Base-by-base conservation (phyloP, 2,888 invertebrate species). In the Willowsia nigromaculata region DNA sequence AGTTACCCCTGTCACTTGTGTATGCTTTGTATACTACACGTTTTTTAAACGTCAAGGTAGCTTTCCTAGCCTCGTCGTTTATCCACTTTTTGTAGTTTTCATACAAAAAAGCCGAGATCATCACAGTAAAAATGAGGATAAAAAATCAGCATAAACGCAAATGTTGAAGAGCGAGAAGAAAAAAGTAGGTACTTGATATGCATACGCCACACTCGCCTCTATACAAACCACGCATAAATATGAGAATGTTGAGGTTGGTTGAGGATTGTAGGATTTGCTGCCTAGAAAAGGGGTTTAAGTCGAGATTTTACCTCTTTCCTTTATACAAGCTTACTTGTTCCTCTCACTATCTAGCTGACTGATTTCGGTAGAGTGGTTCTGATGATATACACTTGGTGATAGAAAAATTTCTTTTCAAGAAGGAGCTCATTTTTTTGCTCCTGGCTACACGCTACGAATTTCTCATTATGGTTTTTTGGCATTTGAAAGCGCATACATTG, bases 191-290 rank as follows among this genome's bases (percentile, higher is more conserved):
- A 62, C 62, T 15, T 85, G 76, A 43, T 18, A 18, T 40, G 37
- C 62, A 76, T 68, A 27, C 65, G 2, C n/a, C 43, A 53, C 83
- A 11, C n/a, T n/a, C n/a, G n/a, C n/a, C n/a, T n/a, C n/a, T 27
- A 74, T 56, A 53, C 47, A 82, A 74, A 74, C n/a, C n/a, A n/a
- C n/a, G n/a, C n/a, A 47, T 74, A 71, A 71, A 43, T 47, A 47
- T 15, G 22, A 65, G 43, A 86, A 86, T 40, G 90, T 90, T 90
- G 90, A 90, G 87, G 90, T 50, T 90, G 90, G 90, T 90, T 87
- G 90, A 84, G 90, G 90, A 80, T 9, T 85, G 27, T 53, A 86
- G 82, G 88, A 76, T 76, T 82, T 59, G 62, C 43, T 83, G 71
- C 47, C 81, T 82, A 47, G 71, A 62, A 68, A 68, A 80, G 76